Conservation (phyloP, 92 coral and sea anemone species). For the Heliopora coerulea region DNA sequence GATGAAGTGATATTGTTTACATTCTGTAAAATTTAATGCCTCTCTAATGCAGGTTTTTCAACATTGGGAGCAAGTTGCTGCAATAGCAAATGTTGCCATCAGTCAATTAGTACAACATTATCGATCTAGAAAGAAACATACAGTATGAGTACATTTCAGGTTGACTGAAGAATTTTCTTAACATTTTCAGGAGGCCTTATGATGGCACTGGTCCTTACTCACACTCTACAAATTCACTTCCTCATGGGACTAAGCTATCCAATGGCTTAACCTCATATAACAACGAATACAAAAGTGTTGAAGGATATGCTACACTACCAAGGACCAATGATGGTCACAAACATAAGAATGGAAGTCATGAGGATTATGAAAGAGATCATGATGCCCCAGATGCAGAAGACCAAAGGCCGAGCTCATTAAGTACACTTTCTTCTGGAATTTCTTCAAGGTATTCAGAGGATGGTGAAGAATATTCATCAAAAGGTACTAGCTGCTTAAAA, state of each 20-base stretch:
- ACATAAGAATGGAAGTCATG: slow-evolving; percentile 13
- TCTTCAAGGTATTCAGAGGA: slow-evolving; percentile 25
- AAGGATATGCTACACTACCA: slow-evolving; percentile 80
- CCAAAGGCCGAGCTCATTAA: neutral
- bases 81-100: no score
- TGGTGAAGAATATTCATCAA: slow-evolving; percentile 5
- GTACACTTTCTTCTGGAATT: slow-evolving; percentile 6
- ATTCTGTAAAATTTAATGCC: no score
- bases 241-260: slow-evolving; percentile 9
- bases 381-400: neutral
- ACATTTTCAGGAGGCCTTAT: slow-evolving; percentile 9
- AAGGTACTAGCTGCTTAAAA: slow-evolving; percentile 13
- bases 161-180: neutral
- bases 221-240: slow-evolving; percentile 8
- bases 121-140: no score
- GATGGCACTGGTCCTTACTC: slow-evolving; percentile 13
- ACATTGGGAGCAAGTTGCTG: no score
- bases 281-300: slow-evolving; percentile 31
- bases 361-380: slow-evolving; percentile 1
- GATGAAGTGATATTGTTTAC: no score
- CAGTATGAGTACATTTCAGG: no score
- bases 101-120: no score
- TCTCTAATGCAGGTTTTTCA: no score
- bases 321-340: slow-evolving; percentile 44
- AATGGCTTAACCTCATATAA: slow-evolving; percentile 13